These are phyloP conservation scores for Eulithis testata DNA, from an alignment of 2,888 invertebrate genomes.

Conservation along the genomic window DNA sequence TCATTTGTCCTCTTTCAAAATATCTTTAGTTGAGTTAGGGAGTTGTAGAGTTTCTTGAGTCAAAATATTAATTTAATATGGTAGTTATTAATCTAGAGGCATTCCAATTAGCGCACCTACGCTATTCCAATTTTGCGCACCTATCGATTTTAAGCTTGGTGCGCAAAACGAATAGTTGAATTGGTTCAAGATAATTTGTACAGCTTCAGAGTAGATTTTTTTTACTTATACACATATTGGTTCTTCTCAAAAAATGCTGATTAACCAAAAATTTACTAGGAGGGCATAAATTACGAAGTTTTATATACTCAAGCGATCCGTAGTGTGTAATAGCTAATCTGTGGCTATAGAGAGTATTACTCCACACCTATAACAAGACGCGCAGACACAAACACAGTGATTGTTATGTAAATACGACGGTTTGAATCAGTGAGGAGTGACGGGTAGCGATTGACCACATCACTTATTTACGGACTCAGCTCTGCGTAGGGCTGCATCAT, in stretches of 20 bases:
- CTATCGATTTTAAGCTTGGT: too few species aligned
- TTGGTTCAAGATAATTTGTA: too few species aligned
- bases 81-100: too few species aligned
- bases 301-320: background rate
- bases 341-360: background rate
- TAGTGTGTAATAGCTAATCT: background rate
- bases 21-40: too few species aligned
- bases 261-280: background rate
- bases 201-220: too few species aligned
- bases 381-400: constrained; percentile 5
- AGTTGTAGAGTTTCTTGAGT: too few species aligned
- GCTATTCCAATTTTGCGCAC: too few species aligned
- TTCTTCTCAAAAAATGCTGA: too few species aligned
- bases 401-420: constrained; percentile 21
- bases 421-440: constrained; percentile 9
- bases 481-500: constrained; percentile 4
- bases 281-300: background rate
- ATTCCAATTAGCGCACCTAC: too few species aligned
- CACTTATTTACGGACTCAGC: constrained; percentile 13
- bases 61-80: too few species aligned
- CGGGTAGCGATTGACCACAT: constrained; percentile 11
- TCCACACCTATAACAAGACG: constrained; percentile 12
- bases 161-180: too few species aligned
- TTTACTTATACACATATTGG: too few species aligned
- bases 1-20: background rate